Conservation (phyloP, 1,140 invertebrate genomes). For the Holcopasites calliopsidis region DNA sequence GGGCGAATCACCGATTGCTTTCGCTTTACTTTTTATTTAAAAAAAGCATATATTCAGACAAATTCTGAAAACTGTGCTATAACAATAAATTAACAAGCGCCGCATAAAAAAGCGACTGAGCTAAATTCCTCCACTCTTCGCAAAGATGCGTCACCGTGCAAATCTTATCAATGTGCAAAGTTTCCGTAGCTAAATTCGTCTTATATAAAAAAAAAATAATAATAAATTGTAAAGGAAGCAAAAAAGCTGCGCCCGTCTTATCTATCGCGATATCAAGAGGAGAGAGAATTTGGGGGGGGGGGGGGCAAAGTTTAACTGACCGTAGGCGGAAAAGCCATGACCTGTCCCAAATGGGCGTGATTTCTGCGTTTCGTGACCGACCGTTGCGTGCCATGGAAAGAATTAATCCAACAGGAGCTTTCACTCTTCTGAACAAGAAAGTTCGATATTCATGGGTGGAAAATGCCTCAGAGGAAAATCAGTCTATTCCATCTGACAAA, state of each 20-base stretch:
- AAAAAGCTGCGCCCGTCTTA: background rate
- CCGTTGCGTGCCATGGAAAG: background rate
- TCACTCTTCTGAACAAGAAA: constrained; percentile 29
- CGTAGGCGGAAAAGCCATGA: constrained; percentile 61
- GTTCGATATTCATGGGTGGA: background rate
- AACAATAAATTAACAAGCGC: no score
- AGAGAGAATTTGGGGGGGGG: background rate
- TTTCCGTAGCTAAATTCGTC: background rate
- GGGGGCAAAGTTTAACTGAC: constrained; percentile 2
- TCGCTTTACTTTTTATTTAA: background rate
- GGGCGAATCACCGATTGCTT: background rate
- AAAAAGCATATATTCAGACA: background rate
- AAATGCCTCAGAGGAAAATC: background rate
- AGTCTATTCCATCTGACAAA: background rate
- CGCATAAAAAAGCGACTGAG: background rate
- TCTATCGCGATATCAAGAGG: background rate
- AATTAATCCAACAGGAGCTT: constrained; percentile 28
- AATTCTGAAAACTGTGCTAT: background rate
- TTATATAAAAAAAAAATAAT: background rate
- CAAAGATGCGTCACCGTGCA: background rate
- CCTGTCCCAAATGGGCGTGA: constrained; percentile 68
- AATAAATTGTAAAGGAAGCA: background rate
- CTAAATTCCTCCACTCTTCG: background rate
- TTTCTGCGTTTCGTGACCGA: background rate
- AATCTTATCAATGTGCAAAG: background rate